A percentile compares a stretch with the other conserved stretches of the same genome.
phyloP scores from a whole-genome alignment of 2,888 invertebrate genomes.

The Pyrochroa serraticornis region DNA sequence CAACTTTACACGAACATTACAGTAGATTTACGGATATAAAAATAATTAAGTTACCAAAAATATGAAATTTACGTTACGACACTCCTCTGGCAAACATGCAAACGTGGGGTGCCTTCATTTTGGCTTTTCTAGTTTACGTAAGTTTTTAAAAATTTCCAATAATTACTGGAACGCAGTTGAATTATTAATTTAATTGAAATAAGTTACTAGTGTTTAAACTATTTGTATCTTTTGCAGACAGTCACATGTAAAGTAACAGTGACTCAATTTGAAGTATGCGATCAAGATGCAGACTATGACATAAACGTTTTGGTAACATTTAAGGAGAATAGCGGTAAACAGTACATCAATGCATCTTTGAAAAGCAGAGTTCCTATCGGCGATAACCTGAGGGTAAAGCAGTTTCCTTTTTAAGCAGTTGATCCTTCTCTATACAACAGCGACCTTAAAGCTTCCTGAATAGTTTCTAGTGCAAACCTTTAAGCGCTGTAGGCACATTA shows the following conservation, averaged over 20 bases:
- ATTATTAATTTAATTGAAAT: background rate
- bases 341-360: conserved; percentile 34
- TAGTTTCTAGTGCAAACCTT: background rate
- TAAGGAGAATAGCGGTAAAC: conserved; percentile 27
- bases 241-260: conserved; percentile 26
- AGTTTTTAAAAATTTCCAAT: background rate
- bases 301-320: conserved; percentile 28
- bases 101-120: background rate
- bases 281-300: conserved; percentile 30
- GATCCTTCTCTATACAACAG: background rate
- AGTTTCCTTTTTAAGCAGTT: too few relatives aligned
- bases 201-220: background rate
- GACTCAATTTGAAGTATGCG: conserved; percentile 35
- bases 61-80: background rate
- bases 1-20: background rate
- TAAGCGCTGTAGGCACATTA: too few relatives aligned
- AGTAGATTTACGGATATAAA: background rate
- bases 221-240: conserved; percentile 11
- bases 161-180: too few relatives aligned
- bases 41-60: background rate
- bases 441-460: background rate
- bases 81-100: background rate
- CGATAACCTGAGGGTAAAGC: conserved; percentile 35
- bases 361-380: conserved; percentile 34
- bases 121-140: conserved; percentile 5